Evolutionary conservation across 2,888 invertebrate species (phyloP).

Genomic region (Clitarchus hookeri): DNA sequence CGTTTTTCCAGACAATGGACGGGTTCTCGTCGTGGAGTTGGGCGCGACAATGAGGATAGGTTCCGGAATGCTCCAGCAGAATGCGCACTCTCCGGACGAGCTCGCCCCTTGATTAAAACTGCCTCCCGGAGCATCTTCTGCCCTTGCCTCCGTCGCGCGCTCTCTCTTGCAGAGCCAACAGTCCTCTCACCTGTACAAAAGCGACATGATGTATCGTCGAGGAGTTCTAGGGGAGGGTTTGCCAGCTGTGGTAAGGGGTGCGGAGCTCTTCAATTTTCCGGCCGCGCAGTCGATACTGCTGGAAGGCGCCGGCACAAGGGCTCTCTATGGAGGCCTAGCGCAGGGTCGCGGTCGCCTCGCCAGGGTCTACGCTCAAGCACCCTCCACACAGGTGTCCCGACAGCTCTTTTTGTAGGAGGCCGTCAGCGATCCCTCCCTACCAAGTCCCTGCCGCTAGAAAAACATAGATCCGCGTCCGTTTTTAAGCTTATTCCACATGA

Average conservation of each 20-base stretch:
- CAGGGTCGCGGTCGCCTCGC: too few species aligned
- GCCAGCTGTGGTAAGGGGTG: neutral
- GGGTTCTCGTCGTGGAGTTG: too few species aligned
- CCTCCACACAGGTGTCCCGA: too few species aligned
- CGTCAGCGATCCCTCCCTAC: too few species aligned
- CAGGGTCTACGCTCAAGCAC: too few species aligned
- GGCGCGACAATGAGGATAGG: neutral
- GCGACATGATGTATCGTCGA: conserved; percentile 3
- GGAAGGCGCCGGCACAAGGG: neutral
- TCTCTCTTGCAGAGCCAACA: neutral
- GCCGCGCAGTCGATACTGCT: neutral
- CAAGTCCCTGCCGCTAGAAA: too few species aligned
- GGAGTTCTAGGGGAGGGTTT: neutral
- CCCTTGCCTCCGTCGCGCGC: neutral
- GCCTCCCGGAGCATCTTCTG: neutral
- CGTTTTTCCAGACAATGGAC: too few species aligned
- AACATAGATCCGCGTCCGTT: too few species aligned
- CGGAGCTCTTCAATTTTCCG: conserved; percentile 4
- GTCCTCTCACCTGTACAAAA: neutral
- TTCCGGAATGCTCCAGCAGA: neutral
- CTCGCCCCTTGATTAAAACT: neutral
- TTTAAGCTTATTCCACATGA: too few species aligned
- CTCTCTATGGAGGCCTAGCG: neutral
- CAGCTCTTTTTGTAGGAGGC: too few species aligned
- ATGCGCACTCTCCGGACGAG: neutral